Conservation (phyloP, 2,888 invertebrate genomes). For the Nasonovia ribisnigri region DNA sequence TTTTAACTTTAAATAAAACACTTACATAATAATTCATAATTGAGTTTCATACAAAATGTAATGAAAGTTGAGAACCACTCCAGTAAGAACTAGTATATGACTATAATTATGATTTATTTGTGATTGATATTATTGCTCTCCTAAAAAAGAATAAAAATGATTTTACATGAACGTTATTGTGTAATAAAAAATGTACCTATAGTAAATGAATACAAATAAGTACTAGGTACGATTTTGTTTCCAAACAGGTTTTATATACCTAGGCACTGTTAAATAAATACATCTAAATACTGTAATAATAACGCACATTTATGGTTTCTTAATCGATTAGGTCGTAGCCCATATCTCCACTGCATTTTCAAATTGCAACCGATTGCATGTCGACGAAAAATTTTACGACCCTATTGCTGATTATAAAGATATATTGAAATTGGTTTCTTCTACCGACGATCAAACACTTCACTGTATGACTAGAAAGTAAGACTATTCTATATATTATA, state of each 20-base stretch:
- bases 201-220: neutral
- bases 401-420: conserved; percentile 70
- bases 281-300: neutral
- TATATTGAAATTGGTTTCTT: conserved; percentile 69
- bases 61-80: neutral
- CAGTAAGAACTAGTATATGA: neutral
- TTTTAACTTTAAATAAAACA: neutral
- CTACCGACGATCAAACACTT: conserved; percentile 70
- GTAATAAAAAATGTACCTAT: neutral
- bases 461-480: conserved; percentile 70
- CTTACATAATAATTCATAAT: neutral
- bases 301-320: neutral
- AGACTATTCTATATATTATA: conserved; percentile 56
- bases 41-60: neutral
- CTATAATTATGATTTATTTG: neutral
- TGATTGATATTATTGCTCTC: neutral
- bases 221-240: neutral
- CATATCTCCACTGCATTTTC: conserved; percentile 72
- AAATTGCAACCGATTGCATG: conserved; percentile 69
- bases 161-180: neutral
- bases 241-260: neutral
- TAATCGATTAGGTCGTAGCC: conserved; percentile 67
- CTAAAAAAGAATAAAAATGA: neutral
- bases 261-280: neutral
- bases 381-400: conserved; percentile 71